phyloP scores from a whole-genome alignment of 2,797 vertebrate genomes.

The Peromyscus nudipes region DNA sequence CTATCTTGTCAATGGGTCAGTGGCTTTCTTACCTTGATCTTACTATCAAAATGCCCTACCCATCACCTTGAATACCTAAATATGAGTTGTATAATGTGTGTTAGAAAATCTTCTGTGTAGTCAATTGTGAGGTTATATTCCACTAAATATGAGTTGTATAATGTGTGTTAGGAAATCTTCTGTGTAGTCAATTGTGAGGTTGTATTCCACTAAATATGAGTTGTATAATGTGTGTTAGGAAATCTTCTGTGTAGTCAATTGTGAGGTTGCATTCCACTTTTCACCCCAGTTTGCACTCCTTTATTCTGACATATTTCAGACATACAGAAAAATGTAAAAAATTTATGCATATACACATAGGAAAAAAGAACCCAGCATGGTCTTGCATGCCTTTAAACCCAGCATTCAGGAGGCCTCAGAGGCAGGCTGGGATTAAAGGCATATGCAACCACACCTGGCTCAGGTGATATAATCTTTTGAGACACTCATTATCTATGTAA shows the following conservation, averaged over 20 bases:
- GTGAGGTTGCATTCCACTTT: neutral
- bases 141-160: too few species aligned
- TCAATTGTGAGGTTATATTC: too few species aligned
- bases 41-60: neutral
- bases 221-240: neutral
- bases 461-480: neutral
- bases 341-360: neutral
- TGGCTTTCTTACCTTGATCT: neutral
- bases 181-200: too few species aligned
- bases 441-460: neutral
- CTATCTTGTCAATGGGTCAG: neutral
- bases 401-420: neutral
- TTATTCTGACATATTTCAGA: constrained; percentile 18
- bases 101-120: too few species aligned
- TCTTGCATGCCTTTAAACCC: neutral
- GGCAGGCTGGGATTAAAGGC: neutral
- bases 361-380: neutral
- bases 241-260: neutral
- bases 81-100: too few species aligned
- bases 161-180: too few species aligned
- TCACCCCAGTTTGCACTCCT: neutral
- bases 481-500: neutral
- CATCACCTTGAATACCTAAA: neutral
- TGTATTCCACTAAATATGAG: neutral
- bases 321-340: neutral